Evolutionary conservation across 92 coral and sea anemone genomes (phyloP).

Genomic region (Bergia puertoricense): DNA sequence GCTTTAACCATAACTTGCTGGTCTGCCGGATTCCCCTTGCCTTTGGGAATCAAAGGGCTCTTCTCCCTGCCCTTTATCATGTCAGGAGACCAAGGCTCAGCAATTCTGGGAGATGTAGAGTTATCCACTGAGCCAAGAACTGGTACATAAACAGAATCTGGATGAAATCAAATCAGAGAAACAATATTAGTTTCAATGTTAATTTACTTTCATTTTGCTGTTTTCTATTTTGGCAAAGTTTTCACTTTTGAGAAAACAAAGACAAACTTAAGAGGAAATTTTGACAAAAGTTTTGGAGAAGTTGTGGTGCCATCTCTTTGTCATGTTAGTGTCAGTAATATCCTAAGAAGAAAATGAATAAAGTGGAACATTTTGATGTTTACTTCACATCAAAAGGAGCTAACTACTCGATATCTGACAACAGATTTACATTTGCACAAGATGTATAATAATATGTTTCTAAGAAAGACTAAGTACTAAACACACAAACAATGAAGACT

Average conservation of each 20-base stretch:
- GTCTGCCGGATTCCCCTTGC: conserved; percentile 65
- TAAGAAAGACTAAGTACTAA: too few species aligned
- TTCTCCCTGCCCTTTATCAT: conserved; percentile 31
- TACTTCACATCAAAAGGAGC: too few species aligned
- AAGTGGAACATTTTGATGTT: too few species aligned
- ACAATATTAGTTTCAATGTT: neutral
- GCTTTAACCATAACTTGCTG: conserved; percentile 77
- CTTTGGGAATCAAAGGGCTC: conserved; percentile 23
- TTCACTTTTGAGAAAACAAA: neutral
- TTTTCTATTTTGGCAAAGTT: neutral
- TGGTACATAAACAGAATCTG: conserved; percentile 88
- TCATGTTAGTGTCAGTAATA: neutral
- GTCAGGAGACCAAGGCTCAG: conserved; percentile 91
- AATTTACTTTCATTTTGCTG: neutral
- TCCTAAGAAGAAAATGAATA: neutral
- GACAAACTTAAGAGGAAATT: neutral
- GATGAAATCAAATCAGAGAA: neutral
- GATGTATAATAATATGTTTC: too few species aligned
- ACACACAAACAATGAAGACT: neutral
- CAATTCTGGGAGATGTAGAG: conserved; percentile 78
- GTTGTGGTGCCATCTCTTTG: neutral
- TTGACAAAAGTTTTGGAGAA: neutral
- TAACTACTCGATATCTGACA: too few species aligned
- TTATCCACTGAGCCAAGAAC: conserved; percentile 84
- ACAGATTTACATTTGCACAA: too few species aligned